These are phyloP conservation scores for Cephonodes hylas DNA, from an alignment of 2,888 invertebrate genomes.

Conservation along the genomic window DNA sequence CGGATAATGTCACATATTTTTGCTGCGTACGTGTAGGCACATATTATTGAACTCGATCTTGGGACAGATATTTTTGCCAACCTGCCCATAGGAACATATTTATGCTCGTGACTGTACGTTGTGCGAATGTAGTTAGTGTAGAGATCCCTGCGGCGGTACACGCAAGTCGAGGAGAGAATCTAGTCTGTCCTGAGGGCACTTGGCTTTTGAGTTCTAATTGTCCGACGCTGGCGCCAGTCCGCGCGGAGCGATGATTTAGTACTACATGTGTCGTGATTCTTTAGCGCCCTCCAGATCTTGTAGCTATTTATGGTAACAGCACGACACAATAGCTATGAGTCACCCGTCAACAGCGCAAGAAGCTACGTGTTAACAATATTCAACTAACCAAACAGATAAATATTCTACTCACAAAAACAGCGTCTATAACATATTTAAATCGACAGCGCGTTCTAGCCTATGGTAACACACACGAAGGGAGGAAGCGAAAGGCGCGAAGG, in stretches of 20 bases:
- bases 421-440: conserved; percentile 37
- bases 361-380: conserved; percentile 45
- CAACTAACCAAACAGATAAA: conserved; percentile 41
- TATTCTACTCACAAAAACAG: conserved; percentile 45
- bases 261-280: conserved; percentile 42
- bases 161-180: conserved; percentile 36
- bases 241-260: conserved; percentile 41
- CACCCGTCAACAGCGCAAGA: conserved; percentile 45
- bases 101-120: too few species aligned
- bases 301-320: conserved; percentile 61
- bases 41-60: too few species aligned
- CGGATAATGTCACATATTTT: too few species aligned
- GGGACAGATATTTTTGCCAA: too few species aligned
- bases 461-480: conserved; percentile 3
- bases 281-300: conserved; percentile 52
- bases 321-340: conserved; percentile 61
- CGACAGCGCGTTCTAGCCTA: conserved; percentile 23
- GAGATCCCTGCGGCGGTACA: conserved; percentile 46
- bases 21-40: too few species aligned
- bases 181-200: background rate
- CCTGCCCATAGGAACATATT: too few species aligned
- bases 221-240: conserved; percentile 40
- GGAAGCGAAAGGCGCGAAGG: too few species aligned
- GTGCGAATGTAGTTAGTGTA: conserved; percentile 22
- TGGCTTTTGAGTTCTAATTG: conserved; percentile 59